A percentile compares a stretch with the other conserved stretches of the same genome.
phyloP scores from a whole-genome alignment of 2,113 vertebrate species.

The Motacilla alba region DNA sequence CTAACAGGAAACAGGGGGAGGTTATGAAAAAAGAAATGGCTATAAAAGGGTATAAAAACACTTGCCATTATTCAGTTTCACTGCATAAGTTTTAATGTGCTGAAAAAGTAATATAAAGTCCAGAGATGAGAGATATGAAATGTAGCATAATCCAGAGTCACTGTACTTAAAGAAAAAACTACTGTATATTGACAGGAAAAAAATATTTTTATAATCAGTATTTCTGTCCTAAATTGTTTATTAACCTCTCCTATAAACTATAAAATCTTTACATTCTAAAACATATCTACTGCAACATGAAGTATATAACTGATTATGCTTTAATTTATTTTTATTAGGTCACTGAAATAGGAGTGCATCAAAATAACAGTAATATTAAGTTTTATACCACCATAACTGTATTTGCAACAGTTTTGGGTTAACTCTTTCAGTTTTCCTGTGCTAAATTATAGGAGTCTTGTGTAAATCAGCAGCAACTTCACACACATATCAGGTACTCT shows the following conservation, averaged over 20 bases:
- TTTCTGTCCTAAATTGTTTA: constrained; percentile 46
- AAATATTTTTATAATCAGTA: neutral
- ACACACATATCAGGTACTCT: constrained; percentile 28
- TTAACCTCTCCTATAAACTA: constrained; percentile 20
- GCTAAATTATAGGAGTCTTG: constrained; percentile 11
- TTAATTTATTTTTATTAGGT: constrained; percentile 53
- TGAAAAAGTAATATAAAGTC: constrained; percentile 82
- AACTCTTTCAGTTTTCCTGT: constrained; percentile 30
- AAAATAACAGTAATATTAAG: constrained; percentile 11
- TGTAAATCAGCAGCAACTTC: constrained; percentile 31
- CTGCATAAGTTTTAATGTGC: constrained; percentile 84
- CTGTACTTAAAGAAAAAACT: constrained; percentile 52
- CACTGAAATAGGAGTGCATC: neutral
- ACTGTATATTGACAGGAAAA: neutral
- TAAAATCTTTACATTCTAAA: constrained; percentile 40
- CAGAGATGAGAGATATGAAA: constrained; percentile 71
- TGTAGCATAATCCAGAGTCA: constrained; percentile 71
- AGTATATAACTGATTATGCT: neutral
- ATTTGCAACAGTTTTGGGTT: constrained; percentile 10
- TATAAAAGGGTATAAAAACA: constrained; percentile 92
- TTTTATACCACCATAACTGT: constrained; percentile 3
- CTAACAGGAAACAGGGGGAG: constrained; percentile 80
- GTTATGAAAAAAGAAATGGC: constrained; percentile 84
- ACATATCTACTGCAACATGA: neutral
- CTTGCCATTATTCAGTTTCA: constrained; percentile 91